A percentile compares a stretch with the other conserved stretches of the same genome.
phyloP scores from a whole-genome alignment of 2,888 invertebrate species.

The Athetis lepigone region DNA sequence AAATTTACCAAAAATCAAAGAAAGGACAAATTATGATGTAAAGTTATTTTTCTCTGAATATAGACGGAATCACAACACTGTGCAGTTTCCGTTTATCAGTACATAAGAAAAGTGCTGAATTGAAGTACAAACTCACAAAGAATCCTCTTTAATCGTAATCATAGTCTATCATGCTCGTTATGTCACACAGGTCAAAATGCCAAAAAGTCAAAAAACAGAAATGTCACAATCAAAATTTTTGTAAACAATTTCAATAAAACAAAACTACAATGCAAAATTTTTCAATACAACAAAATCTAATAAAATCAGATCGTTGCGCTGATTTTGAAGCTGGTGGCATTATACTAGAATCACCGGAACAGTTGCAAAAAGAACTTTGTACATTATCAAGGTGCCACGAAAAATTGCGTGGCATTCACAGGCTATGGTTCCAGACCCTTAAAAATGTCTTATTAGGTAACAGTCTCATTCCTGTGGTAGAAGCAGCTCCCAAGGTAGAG shows the following conservation, averaged over 20 bases:
- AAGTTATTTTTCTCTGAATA: too few species aligned
- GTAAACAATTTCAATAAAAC: conserved; percentile 59
- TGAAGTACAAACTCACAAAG: too few species aligned
- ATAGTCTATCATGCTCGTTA: too few species aligned
- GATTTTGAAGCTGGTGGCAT: background rate
- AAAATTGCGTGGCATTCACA: conserved; percentile 74
- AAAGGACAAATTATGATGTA: too few species aligned
- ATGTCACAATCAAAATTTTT: conserved; percentile 62
- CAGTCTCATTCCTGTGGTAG: conserved; percentile 72
- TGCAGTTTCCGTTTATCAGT: too few species aligned
- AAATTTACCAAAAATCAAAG: too few species aligned
- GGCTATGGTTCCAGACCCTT: conserved; percentile 73
- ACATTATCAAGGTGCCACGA: conserved; percentile 65
- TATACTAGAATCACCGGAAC: conserved; percentile 58
- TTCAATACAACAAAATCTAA: background rate
- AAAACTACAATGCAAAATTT: conserved; percentile 48
- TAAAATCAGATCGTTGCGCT: accelerated
- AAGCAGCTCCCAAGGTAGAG: conserved; percentile 70
- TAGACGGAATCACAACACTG: too few species aligned
- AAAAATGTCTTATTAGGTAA: conserved; percentile 69
- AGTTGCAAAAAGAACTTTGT: conserved; percentile 49
- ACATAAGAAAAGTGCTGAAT: too few species aligned
- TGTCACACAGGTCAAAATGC: background rate
- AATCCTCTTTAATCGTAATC: too few species aligned
- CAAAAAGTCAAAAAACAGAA: too few species aligned